phyloP scores from a whole-genome alignment of 2,113 vertebrate species.

The Ia io region DNA sequence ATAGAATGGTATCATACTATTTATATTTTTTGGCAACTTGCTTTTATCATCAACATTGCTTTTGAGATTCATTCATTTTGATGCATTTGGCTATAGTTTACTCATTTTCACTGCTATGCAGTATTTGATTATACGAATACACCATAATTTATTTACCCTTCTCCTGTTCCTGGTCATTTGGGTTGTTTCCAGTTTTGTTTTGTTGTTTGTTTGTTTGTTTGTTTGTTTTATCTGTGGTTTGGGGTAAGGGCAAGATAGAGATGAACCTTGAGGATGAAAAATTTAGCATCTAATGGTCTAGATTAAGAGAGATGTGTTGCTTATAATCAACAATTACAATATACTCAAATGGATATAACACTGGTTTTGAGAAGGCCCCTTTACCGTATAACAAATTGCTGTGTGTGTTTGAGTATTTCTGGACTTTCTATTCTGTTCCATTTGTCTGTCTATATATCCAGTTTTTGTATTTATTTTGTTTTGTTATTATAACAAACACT shows the following conservation, averaged over 20 bases:
- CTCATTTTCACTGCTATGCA: slow-evolving; percentile 9
- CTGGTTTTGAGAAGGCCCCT: not conserved
- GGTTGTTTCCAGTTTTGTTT: too few species aligned
- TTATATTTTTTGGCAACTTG: slow-evolving; percentile 33
- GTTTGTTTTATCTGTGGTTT: not conserved
- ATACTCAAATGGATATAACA: not conserved
- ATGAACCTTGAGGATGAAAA: not conserved
- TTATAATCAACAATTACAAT: not conserved
- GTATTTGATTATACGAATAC: not conserved
- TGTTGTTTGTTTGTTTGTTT: too few species aligned
- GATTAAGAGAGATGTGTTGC: not conserved
- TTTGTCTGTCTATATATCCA: not conserved
- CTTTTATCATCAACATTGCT: not conserved
- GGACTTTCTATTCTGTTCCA: not conserved
- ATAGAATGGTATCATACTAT: not conserved
- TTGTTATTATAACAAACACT: too few species aligned
- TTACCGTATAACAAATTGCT: not conserved
- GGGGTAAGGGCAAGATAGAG: not conserved
- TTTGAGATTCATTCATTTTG: slow-evolving; percentile 1
- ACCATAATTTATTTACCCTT: too few species aligned
- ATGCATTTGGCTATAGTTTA: not conserved
- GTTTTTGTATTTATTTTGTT: too few species aligned
- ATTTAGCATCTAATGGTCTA: not conserved
- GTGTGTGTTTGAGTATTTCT: not conserved
- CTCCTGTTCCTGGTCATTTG: too few species aligned